A percentile compares a stretch with the other conserved stretches of the same genome.
phyloP scores from a whole-genome alignment of 23 tunicate species.

The Botrylloides violaceus region DNA sequence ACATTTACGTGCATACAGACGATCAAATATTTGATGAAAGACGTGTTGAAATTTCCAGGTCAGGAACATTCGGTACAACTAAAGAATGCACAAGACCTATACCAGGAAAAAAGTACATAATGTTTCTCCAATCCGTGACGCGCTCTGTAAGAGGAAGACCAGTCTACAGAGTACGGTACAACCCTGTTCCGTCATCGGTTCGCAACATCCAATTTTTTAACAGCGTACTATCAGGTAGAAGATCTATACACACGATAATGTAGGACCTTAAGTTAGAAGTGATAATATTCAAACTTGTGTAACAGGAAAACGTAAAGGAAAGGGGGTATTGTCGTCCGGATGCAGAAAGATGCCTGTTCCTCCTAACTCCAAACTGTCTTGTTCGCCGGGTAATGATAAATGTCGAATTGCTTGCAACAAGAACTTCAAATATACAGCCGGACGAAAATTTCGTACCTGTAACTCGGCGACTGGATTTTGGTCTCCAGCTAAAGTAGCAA shows the following conservation, averaged over 20 bases:
- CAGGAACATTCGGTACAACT: neutral
- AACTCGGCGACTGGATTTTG: conserved; percentile 3
- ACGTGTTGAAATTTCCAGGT: neutral
- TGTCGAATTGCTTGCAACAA: neutral
- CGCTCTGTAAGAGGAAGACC: neutral
- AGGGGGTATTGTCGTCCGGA: neutral
- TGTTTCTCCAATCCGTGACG: neutral
- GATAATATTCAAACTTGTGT: no score
- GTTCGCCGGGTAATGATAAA: neutral
- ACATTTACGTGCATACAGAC: no score
- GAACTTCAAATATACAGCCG: neutral
- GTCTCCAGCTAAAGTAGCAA: neutral
- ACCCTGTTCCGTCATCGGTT: neutral
- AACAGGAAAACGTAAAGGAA: conserved; percentile 5
- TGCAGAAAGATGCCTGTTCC: neutral
- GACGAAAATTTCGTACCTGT: neutral
- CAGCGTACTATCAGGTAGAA: neutral
- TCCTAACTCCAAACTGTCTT: neutral
- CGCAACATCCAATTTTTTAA: conserved; percentile 1
- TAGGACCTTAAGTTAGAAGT: neutral
- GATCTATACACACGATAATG: no score
- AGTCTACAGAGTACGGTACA: neutral
- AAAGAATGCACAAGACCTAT: neutral
- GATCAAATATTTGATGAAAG: no score
- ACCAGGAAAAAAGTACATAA: conserved; percentile 5